Percentiles rank a stretch among this genome's conserved stretches.
These are phyloP conservation scores for Andrena marginata DNA, from an alignment of 2,888 invertebrate genomes.

Conservation along the genomic window DNA sequence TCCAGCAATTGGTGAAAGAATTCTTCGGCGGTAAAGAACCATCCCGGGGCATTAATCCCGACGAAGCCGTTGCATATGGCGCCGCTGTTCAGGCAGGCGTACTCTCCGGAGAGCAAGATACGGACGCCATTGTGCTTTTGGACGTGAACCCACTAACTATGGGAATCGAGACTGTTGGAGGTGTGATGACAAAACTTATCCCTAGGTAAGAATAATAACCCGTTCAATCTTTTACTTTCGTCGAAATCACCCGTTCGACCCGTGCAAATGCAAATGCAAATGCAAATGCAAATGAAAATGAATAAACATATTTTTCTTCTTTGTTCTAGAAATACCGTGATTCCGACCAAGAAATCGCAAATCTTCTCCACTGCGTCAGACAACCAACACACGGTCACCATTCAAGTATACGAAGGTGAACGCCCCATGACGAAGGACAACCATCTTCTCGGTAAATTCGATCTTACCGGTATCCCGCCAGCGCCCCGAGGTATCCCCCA, in stretches of 20 bases:
- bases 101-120: slow-evolving; percentile 98
- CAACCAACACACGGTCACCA: slow-evolving; percentile 99
- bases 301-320: slow-evolving; percentile 5
- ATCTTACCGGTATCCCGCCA: slow-evolving; percentile 98
- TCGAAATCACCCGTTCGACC: not conserved
- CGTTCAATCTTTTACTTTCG: not conserved
- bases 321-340: slow-evolving; percentile 94
- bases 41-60: slow-evolving; percentile 98
- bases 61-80: slow-evolving; percentile 99
- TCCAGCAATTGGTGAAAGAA: slow-evolving; percentile 96
- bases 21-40: slow-evolving; percentile 99
- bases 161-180: slow-evolving; percentile 99
- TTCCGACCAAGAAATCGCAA: slow-evolving; percentile 99
- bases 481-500: slow-evolving; percentile 97
- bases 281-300: no score
- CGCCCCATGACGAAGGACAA: slow-evolving; percentile 99
- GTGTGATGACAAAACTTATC: slow-evolving; percentile 99
- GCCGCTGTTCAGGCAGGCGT: slow-evolving; percentile 99
- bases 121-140: slow-evolving; percentile 97
- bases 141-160: slow-evolving; percentile 99
- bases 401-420: slow-evolving; percentile 98
- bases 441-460: slow-evolving; percentile 99
- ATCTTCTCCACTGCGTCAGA: slow-evolving; percentile 99
- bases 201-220: slow-evolving; percentile 85
- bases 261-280: no score